Percentiles rank a stretch among this genome's conserved stretches.
Conservation (phyloP, 2,888 invertebrate species). For the Capitulum mitella region DNA sequence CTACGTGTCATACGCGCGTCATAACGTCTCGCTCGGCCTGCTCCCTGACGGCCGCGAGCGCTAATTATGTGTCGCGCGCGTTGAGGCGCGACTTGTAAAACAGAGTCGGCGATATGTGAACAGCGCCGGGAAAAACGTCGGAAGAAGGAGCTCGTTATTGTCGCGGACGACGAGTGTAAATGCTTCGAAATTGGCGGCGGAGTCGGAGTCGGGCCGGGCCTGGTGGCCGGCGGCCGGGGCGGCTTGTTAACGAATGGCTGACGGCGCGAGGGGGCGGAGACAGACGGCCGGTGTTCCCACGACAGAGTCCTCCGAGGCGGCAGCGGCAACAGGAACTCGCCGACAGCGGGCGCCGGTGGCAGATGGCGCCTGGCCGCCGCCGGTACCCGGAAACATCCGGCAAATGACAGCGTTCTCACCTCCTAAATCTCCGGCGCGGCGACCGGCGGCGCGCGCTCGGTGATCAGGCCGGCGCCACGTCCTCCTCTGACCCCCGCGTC, state of each 20-base stretch:
- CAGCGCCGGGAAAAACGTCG: background rate
- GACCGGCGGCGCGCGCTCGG: background rate
- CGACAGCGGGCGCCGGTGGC: too few relatives aligned
- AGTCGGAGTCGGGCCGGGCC: background rate
- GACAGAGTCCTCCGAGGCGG: too few relatives aligned
- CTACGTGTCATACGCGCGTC: slow-evolving; percentile 16
- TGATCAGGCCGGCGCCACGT: background rate
- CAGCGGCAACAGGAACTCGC: too few relatives aligned
- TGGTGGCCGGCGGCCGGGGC: background rate
- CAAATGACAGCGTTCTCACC: slow-evolving; percentile 15
- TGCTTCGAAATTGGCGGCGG: background rate
- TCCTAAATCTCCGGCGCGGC: background rate
- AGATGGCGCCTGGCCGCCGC: too few relatives aligned
- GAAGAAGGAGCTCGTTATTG: background rate
- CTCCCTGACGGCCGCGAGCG: background rate
- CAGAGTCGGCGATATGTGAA: slow-evolving; percentile 7
- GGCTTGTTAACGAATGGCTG: background rate
- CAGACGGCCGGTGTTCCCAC: background rate
- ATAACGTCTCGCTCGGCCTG: background rate
- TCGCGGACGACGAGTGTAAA: background rate
- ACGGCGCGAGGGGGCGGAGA: background rate
- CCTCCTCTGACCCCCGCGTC: background rate
- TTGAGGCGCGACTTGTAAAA: slow-evolving; percentile 21
- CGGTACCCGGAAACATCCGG: background rate
- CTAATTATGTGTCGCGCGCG: background rate